Conservation (phyloP, 2,797 vertebrate species). For the Darevskia mixta region DNA sequence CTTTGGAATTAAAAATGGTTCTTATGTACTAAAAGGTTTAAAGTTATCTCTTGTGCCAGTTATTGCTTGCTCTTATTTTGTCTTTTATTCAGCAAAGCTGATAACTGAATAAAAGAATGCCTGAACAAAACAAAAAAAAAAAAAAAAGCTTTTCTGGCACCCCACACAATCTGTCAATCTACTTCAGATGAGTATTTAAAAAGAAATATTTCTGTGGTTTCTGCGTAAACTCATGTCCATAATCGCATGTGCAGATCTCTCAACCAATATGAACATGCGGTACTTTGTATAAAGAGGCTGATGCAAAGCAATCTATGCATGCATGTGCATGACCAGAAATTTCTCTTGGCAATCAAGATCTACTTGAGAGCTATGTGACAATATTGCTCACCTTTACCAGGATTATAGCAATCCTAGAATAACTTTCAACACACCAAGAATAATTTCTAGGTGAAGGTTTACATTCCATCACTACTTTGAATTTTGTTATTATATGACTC, state of each 20-base stretch:
- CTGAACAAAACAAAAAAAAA: too few relatives aligned
- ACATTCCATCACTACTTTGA: not conserved
- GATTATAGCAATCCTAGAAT: not conserved
- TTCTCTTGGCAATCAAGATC: not conserved
- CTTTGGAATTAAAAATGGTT: slow-evolving; percentile 9
- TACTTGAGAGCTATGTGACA: not conserved
- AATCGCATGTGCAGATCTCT: not conserved
- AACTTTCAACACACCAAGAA: not conserved
- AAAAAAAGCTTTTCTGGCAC: slow-evolving; percentile 1
- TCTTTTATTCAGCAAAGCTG: not conserved
- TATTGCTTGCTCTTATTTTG: slow-evolving; percentile 12
- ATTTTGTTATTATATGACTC: slow-evolving; percentile 4
- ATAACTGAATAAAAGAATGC: slow-evolving; percentile 12
- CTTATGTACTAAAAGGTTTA: not conserved
- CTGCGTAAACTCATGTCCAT: not conserved
- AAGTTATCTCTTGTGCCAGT: slow-evolving; percentile 24
- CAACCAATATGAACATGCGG: not conserved
- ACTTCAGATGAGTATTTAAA: not conserved
- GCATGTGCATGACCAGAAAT: not conserved
- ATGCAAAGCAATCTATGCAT: not conserved
- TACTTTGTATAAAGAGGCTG: not conserved
- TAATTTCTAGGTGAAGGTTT: not conserved
- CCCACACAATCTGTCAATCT: not conserved
- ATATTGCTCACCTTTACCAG: not conserved
- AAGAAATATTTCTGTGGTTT: not conserved